Base-by-base conservation (phyloP, 2,888 invertebrate species). In the Caenorhabditis sp. region DNA sequence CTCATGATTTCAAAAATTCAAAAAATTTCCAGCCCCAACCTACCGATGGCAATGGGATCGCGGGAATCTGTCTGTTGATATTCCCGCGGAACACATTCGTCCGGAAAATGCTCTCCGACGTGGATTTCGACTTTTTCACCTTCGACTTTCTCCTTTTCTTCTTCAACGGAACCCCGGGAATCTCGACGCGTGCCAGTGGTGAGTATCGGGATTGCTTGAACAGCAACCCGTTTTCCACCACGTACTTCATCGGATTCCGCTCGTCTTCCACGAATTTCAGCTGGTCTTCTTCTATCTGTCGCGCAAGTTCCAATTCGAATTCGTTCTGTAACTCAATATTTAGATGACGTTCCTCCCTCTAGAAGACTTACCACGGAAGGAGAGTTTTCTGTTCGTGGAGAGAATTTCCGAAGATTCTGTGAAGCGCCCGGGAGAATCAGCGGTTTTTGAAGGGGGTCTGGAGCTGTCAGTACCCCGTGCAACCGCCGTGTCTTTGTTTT, bases 211-310 rank as follows among this genome's bases (percentile, higher is more conserved):
- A 77, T 24, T 82, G 60, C 53, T 76, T 77, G 65, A 77, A 82
- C 1, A 82, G 32, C 6, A 82, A 32, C 13, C 77, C 77, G 18
- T 82, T 71, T 20, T 82, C 81, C 9, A 82, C 81, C 1, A 82
- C 77, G 28, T 82, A 82, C 40, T 82, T 82, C 77, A 82, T 67
- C 8, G 81, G 81, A 47, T 82, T 82, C 51, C 60, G 67, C 37
- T 82, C 81, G 32, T 77, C 77, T 28, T 70, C 77, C 3, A 82
- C 81, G n/a, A 82, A 82, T 44, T 82, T 77, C 58, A 82, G 24
- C 35, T 82, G 77, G 44, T 82, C 77, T 28, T 77, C 81, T 20
- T 82, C 81, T 67, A 82, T 82, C 53, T 77, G 71, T 5, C 62
- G 61, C 0, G 81, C 81, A 13, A 82, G 35, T n/a, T 77, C 67